Evolutionary conservation across 2,797 vertebrate genomes (phyloP).

Genomic region (Protosalanx chinensis): DNA sequence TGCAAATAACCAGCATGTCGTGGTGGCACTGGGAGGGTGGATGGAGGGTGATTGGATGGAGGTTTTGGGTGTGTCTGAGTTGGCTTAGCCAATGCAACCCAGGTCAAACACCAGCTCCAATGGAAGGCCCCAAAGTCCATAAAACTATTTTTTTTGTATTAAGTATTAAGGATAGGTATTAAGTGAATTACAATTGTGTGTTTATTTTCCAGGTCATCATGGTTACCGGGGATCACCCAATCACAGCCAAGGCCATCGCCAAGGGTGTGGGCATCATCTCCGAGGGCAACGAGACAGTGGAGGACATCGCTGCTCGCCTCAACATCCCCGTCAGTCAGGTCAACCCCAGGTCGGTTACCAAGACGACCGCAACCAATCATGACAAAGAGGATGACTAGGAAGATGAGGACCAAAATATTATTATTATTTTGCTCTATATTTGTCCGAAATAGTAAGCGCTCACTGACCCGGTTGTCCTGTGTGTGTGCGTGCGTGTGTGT

Average conservation of each 20-base stretch:
- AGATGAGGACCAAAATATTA: background rate
- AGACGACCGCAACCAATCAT: too few species aligned
- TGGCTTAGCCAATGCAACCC: too few species aligned
- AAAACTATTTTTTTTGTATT: too few species aligned
- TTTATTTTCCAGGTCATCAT: conserved; percentile 78
- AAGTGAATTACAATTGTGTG: too few species aligned
- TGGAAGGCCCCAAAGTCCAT: too few species aligned
- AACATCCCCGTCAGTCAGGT: conserved; percentile 93
- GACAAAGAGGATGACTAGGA: too few species aligned
- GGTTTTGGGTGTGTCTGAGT: too few species aligned
- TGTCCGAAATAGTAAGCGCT: background rate
- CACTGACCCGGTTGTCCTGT: background rate
- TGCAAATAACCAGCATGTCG: too few species aligned
- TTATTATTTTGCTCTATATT: background rate
- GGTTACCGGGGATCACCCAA: conserved; percentile 93
- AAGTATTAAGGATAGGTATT: too few species aligned
- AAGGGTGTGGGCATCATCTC: conserved; percentile 84
- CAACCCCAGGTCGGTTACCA: conserved; percentile 80
- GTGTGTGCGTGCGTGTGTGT: conserved; percentile 47
- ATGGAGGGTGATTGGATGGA: too few species aligned
- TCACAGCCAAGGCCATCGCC: conserved; percentile 93
- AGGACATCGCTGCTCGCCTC: conserved; percentile 90
- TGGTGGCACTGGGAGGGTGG: too few species aligned
- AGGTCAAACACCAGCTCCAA: too few species aligned
- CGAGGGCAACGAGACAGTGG: conserved; percentile 85